Conservation (phyloP, 2,797 vertebrate species). For the Hypotaenidia philippensis region DNA sequence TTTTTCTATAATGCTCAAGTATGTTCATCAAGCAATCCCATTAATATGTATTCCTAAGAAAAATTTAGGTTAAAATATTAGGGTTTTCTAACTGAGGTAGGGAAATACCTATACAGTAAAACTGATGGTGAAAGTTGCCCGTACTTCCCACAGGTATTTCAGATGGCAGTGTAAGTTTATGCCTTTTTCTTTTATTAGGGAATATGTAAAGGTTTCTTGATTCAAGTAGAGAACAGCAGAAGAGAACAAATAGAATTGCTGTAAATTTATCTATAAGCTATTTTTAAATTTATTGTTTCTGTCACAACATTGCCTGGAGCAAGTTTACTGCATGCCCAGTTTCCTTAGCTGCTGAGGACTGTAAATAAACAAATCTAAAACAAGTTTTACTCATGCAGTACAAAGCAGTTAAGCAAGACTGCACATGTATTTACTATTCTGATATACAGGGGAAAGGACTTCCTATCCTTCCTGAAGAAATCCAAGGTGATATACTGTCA, state of each 20-base stretch:
- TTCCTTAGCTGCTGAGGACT: background rate
- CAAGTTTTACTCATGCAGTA: background rate
- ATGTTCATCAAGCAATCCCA: background rate
- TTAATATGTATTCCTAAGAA: background rate
- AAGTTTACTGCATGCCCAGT: background rate
- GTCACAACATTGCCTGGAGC: background rate
- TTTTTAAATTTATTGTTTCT: background rate
- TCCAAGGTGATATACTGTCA: background rate
- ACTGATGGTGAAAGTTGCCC: background rate
- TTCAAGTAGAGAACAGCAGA: background rate
- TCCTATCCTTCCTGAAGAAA: background rate
- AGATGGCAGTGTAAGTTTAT: background rate
- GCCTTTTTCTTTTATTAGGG: background rate
- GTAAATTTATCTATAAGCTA: background rate
- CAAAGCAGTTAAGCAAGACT: background rate
- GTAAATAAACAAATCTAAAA: background rate
- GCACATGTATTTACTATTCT: background rate
- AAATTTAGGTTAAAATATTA: background rate
- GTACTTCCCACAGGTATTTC: background rate
- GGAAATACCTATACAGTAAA: background rate
- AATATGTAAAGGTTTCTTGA: background rate
- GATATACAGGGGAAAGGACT: background rate
- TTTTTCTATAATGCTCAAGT: background rate
- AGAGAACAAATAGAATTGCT: background rate
- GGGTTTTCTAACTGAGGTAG: fast-evolving